phyloP scores from a whole-genome alignment of 2,888 invertebrate species.

The Amphipyra tragopoginis region DNA sequence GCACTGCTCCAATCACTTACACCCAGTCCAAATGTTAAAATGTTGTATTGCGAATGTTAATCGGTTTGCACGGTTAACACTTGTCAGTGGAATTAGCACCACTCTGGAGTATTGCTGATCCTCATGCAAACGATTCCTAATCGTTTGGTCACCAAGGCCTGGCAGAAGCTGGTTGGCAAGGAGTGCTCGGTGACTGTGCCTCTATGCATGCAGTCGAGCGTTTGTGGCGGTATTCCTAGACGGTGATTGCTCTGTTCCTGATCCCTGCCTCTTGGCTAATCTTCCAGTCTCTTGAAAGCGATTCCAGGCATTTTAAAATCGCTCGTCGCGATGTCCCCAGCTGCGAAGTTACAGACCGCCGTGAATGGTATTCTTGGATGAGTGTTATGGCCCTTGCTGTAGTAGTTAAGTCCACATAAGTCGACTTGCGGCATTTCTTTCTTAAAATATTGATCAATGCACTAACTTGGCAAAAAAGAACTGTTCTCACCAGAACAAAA shows the following conservation, averaged over 20 bases:
- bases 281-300: conserved; percentile 13
- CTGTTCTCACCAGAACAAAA: no score
- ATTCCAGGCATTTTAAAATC: conserved; percentile 14
- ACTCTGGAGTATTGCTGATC: conserved; percentile 1
- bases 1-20: conserved; percentile 1
- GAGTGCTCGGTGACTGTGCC: not conserved
- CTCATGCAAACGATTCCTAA: conserved; percentile 5
- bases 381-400: not conserved
- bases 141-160: conserved; percentile 8
- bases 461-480: not conserved
- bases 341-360: conserved; percentile 3
- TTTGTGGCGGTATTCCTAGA: conserved; percentile 3
- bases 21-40: not conserved
- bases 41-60: not conserved
- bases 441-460: not conserved
- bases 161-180: not conserved
- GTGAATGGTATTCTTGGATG: conserved; percentile 8
- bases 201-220: not conserved
- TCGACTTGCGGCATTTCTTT: not conserved
- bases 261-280: conserved; percentile 5
- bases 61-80: not conserved
- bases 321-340: conserved; percentile 5
- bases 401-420: conserved; percentile 1
- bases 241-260: conserved; percentile 6
- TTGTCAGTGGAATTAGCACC: not conserved